Percentiles rank a stretch among this genome's conserved stretches.
phyloP scores from a whole-genome alignment of 2,113 vertebrate species.

The Catharus bicknelli region DNA sequence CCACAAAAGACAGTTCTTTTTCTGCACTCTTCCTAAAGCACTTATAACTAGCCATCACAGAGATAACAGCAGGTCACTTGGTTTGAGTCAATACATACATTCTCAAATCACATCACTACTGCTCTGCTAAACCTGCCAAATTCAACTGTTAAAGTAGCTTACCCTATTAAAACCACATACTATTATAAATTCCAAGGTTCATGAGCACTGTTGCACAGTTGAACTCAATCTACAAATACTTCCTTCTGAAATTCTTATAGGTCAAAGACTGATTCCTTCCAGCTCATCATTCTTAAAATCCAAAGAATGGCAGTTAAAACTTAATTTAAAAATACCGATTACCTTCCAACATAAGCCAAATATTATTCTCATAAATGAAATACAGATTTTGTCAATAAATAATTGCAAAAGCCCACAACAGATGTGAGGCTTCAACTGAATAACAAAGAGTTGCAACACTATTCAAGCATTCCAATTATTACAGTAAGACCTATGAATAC shows the following conservation, averaged over 20 bases:
- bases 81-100: background rate
- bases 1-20: background rate
- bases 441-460: background rate
- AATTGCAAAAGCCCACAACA: background rate
- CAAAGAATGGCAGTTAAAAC: background rate
- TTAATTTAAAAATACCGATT: background rate
- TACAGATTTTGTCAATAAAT: background rate
- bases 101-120: background rate
- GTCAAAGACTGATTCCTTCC: background rate
- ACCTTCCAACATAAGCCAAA: background rate
- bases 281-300: background rate
- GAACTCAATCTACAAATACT: background rate
- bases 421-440: background rate
- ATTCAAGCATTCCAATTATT: background rate
- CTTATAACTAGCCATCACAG: background rate
- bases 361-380: background rate
- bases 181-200: background rate
- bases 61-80: background rate
- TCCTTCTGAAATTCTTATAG: background rate
- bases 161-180: background rate
- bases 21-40: background rate
- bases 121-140: background rate
- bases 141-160: background rate
- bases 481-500: background rate
- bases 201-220: background rate